Base-by-base conservation (phyloP, 1,140 invertebrate genomes). In the Nautilus pompilius region DNA sequence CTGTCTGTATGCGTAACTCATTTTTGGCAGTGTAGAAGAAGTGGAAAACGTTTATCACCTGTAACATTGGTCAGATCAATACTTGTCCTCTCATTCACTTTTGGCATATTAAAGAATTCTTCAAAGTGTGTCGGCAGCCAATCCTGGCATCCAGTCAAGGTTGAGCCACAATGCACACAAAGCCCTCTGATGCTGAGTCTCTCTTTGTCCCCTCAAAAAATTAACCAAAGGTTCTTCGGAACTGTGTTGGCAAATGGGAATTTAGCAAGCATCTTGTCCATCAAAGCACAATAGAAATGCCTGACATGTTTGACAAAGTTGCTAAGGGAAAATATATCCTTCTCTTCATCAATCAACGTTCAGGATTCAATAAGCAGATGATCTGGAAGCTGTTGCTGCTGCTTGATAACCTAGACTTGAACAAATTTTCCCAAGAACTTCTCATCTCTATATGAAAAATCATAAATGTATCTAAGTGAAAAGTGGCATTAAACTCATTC, bases 401-500 rank as follows among this genome's bases (percentile, higher is more conserved):
- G 3, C 2, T 10, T 8, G 13, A 54, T 58, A 2, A 58, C 22
- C 15, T 20, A 10, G 6, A 49, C n/a, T 60, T 10, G 51, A 61
- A 64, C 30, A n/a, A n/a, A n/a, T n/a, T n/a, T n/a, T n/a, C n/a
- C n/a, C n/a, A n/a, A n/a, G n/a, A n/a, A n/a, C n/a, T n/a, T n/a
- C n/a, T n/a, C 8, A 48, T 26, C 29, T 64, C 10, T 5, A 67
- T 13, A 10, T 51, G 15, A n/a, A 54, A 49, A 24, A 67, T 55
- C 13, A 29, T 64, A 2, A 49, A 17, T 28, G 24, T n/a, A n/a
- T 53, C 49, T 22, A 41, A 34, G 51, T 56, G 20, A 46, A 55
- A 60, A n/a, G 55, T 32, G 22, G 59, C 58, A 48, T 68, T 68
- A 54, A 68, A 68, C 28, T 68, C 58, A 49, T 64, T 65, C 30